Evolutionary conservation across 1,140 invertebrate species (phyloP).

Genomic region (Lutraria rhynchaena): DNA sequence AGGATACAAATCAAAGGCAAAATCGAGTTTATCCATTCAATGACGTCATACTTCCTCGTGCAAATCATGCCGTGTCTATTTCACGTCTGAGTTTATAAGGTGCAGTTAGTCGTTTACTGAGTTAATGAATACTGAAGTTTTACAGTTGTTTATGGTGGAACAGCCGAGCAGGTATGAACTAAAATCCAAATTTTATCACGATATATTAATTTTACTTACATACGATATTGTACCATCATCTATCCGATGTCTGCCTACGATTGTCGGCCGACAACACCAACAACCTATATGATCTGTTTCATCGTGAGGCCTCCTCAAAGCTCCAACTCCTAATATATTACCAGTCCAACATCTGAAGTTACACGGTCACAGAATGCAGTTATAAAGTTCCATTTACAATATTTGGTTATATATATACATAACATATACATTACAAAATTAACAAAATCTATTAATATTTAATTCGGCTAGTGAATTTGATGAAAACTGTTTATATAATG

Average conservation of each 20-base stretch:
- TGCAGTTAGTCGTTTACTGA: too few species aligned
- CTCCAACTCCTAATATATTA: slow-evolving; percentile 48
- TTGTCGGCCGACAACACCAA: slow-evolving; percentile 38
- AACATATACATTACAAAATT: neutral
- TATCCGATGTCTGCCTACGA: slow-evolving; percentile 7
- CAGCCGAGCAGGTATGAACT: too few species aligned
- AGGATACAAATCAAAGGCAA: too few species aligned
- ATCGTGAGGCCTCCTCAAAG: neutral
- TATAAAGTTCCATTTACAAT: neutral
- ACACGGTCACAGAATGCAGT: too few species aligned
- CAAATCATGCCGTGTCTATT: too few species aligned
- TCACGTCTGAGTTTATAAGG: too few species aligned
- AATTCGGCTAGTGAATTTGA: neutral
- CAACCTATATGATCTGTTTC: slow-evolving; percentile 47
- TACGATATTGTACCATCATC: slow-evolving; percentile 50
- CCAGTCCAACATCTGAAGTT: slow-evolving; percentile 48
- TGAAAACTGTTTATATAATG: neutral
- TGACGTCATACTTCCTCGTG: too few species aligned
- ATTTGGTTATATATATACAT: neutral
- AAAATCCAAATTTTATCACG: too few species aligned
- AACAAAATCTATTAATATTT: neutral
- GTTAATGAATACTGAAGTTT: too few species aligned
- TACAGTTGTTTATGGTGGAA: too few species aligned
- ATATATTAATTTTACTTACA: too few species aligned
- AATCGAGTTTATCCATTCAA: too few species aligned